Base-by-base conservation (phyloP, 2,797 vertebrate genomes). In the Lepilemur septentrionalis region DNA sequence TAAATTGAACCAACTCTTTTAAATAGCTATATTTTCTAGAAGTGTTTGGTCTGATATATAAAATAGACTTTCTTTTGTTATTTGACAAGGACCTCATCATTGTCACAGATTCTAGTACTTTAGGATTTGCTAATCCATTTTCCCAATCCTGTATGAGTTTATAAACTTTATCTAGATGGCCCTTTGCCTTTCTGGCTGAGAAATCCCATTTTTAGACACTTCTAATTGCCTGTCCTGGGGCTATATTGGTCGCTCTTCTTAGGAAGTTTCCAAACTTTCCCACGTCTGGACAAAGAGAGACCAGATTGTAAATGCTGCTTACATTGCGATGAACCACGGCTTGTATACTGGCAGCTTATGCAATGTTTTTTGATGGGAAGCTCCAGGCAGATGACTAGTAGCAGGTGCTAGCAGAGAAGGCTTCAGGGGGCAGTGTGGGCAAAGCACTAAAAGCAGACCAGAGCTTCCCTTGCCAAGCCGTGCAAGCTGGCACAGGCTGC, bases 1-100 rank as follows among this genome's bases (percentile, higher is more conserved):
- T 35, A 86, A 41, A 57, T 43, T 75, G 89, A 91, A 61, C 35
- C 23, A 80, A 69, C 32, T 81, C 35, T 89, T 85, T 78, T 30
- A 94, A 79, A 88, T 41, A 92, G n/a, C n/a, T 75, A 8, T 55
- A 46, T 83, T 85, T 95, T 67, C 79, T 82, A 78, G 23, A 55
- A 70, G 41, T 76, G 92, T 81, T 61, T 61, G 38, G 43, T 61
- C 69, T 46, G 46, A 67, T 80, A 22, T 28, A 63, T 55, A 89
- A 93, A 43, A 43, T 35, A n/a, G 59, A 46, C 32, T 70, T 48
- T 81, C 70, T 88, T 70, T 81, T 67, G 75, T 76, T 78, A 59
- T 50, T 52, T 65, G 72, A 78, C 41, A 82, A 89, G 25, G n/a
- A 35, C 14, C 43, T 79, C 17, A 59, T 38, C 28, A 17, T 15